Percentiles rank a stretch among this genome's conserved stretches.
Evolutionary conservation across 2,797 vertebrate genomes (phyloP).

Genomic region (Naso thynnoides): DNA sequence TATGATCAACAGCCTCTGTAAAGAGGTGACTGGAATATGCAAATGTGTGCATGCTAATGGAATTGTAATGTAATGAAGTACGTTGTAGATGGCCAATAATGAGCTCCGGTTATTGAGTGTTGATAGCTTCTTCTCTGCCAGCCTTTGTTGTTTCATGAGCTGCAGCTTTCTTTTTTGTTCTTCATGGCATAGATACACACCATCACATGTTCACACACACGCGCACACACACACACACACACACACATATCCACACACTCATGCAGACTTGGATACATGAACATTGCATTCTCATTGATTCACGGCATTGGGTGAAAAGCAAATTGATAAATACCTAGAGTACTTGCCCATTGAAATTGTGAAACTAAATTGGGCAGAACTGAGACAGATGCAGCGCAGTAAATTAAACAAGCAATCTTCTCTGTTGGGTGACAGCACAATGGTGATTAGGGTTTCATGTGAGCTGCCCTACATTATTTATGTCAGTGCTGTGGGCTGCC

Average conservation of each 20-base stretch:
- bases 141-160: slow-evolving; percentile 70
- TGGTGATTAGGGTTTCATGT: slow-evolving; percentile 86
- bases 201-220: slow-evolving; percentile 5
- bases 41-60: slow-evolving; percentile 82
- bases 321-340: slow-evolving; percentile 81
- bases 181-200: slow-evolving; percentile 37
- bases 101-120: slow-evolving; percentile 78
- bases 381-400: slow-evolving; percentile 84
- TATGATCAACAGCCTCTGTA: slow-evolving; percentile 77
- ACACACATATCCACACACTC: background rate
- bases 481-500: slow-evolving; percentile 79
- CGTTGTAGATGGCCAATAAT: slow-evolving; percentile 77
- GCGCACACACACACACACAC: background rate
- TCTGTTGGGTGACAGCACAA: slow-evolving; percentile 85
- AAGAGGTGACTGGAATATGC: slow-evolving; percentile 80
- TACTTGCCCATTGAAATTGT: slow-evolving; percentile 74
- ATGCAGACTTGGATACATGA: slow-evolving; percentile 54
- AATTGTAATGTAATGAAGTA: slow-evolving; percentile 81
- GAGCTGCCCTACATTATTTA: slow-evolving; percentile 85
- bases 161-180: slow-evolving; percentile 63
- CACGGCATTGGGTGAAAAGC: slow-evolving; percentile 69
- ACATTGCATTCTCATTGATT: slow-evolving; percentile 71
- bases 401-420: slow-evolving; percentile 87
- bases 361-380: slow-evolving; percentile 86
- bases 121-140: slow-evolving; percentile 72